Evolutionary conservation across 2,888 invertebrate genomes (phyloP), one percentile per base, ranked within the genome.

Genomic region (Steinernema hermaphroditum): DNA sequence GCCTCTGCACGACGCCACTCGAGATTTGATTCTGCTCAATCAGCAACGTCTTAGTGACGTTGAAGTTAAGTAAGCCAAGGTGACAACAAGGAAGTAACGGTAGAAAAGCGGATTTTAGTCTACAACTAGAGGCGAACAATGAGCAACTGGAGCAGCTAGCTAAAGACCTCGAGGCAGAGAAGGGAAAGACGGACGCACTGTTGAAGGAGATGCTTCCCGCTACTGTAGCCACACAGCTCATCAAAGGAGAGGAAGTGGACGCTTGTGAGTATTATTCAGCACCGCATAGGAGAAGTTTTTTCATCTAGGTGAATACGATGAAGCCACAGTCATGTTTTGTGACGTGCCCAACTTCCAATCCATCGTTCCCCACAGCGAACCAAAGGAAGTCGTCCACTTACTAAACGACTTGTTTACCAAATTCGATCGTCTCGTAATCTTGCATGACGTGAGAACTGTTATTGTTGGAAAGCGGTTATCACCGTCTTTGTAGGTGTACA

Each of bases 351-450:
- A 81, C 22, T 88, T 87, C 76, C 87, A 87, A 62, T 80, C 80
- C 71, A 87, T 88, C 46, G 85, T 87, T 0, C 83, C 87, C 2
- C 75, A 81, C 4, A 84, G 85, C 72, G 78, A 83, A 19, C 87
- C 87, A 1, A 82, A 85, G 68, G 83, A 87, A 43, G 81, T 88
- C 19, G 87, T 88, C 0, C 77, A 80, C 69, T 81, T 88, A 71
- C 81, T 88, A 27, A 88, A 88, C 77, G 85, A 85, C 37, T 81
- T 88, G 22, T 88, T 88, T 81, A 84, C 84, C 12, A 80, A 83
- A 34, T 79, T 83, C 43, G 84, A 85, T 46, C 75, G 83, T 9
- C 78, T 86, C 9, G 81, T 83, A 4, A 80, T 80, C 37, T 72
- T 84, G 57, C 83, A 84, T 50, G 78, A 78, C 46, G 81, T 81